Conservation (phyloP, 2,113 vertebrate species). For the Catharus minimus region DNA sequence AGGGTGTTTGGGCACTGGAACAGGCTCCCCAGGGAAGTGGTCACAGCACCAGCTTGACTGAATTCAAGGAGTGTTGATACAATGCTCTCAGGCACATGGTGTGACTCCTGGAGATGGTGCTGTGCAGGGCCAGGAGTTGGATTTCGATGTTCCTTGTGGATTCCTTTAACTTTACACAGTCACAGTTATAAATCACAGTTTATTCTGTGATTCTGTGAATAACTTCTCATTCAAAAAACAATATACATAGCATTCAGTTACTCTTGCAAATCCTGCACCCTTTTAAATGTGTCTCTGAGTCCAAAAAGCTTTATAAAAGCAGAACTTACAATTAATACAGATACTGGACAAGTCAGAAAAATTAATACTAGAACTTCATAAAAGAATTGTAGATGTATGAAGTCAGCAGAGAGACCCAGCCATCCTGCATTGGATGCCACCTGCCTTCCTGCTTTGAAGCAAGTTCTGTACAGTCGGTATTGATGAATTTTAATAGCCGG, state of each 20-base stretch:
- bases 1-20: background rate
- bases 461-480: background rate
- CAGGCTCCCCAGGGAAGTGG: background rate
- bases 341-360: background rate
- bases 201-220: background rate
- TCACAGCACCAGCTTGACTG: rapidly evolving
- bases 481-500: background rate
- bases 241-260: background rate
- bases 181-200: background rate
- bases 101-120: background rate
- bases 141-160: rapidly evolving
- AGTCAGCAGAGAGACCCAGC: background rate
- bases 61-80: background rate
- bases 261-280: background rate
- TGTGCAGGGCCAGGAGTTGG: rapidly evolving
- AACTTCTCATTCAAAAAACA: background rate
- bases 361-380: background rate
- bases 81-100: background rate
- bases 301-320: background rate
- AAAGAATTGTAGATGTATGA: background rate
- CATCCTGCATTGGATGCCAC: background rate
- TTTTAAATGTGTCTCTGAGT: background rate
- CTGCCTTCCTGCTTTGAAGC: background rate
- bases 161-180: background rate
- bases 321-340: background rate